Base-by-base conservation (phyloP, 2,113 vertebrate genomes). In the Pygoscelis antarcticus region DNA sequence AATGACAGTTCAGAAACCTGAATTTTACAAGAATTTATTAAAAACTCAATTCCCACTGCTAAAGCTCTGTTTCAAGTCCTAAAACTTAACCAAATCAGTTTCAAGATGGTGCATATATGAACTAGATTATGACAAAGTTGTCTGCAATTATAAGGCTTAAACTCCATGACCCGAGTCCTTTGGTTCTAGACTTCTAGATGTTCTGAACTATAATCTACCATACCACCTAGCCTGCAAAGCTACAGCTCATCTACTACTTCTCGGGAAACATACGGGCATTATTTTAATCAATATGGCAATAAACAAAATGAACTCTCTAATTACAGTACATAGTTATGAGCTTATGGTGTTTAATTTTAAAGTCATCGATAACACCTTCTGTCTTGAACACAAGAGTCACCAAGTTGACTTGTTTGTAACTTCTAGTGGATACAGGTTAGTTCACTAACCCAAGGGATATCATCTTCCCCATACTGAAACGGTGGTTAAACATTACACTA, bases 391-490 rank as follows among this genome's bases (percentile, higher is more conserved):
- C 29, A 76, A 42, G 9, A 46, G 62, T 15, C 11, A 62, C 12
- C 0, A 1, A 75, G 9, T 19, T 46, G 25, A 79, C 9, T 70
- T 18, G 9, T 22, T 23, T 16, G 3, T 51, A 57, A 72, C 8
- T 65, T 87, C 14, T 10, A 70, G 27, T 6, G 16, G 34, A 42
- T 36, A 61, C 36, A 85, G 17, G 27, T 74, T 81, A 78, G 34
- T 18, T 86, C 76, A 58, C 29, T 23, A 82, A 89, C 11, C 14
- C 85, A 36, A 75, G 75, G 34, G 23, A 10, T 29, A 42, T 5
- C 0, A 1, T 21, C 38, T 70, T 83, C 11, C 40, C 16, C 0
- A 0, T 29, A 36, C 32, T 17, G 36, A 58, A 75, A 66, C 71
- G 29, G 36, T n/a, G 7, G 11, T 58, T 54, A 68, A 77, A 68